Conservation (phyloP, 2,797 vertebrate species). For the Pelochelys cantorii region DNA sequence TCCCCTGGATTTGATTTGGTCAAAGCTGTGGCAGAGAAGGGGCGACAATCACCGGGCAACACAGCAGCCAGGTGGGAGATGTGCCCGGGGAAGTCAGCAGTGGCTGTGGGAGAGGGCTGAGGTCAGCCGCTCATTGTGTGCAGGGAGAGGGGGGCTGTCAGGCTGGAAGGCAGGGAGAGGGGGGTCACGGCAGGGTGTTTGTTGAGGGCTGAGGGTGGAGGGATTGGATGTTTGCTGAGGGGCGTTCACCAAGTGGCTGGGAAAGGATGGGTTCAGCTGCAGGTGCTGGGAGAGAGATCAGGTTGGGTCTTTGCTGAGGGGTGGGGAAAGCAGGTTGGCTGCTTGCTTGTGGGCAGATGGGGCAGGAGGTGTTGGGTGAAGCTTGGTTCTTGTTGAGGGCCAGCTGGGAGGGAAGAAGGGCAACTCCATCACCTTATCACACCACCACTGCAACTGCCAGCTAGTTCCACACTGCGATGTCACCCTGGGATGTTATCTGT, state of each 20-base stretch:
- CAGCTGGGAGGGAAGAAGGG: not conserved
- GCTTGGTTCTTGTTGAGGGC: not conserved
- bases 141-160: not conserved
- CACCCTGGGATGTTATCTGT: rapidly evolving
- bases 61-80: not conserved
- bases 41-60: conserved; percentile 54
- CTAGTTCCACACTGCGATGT: not conserved
- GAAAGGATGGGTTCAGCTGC: not conserved
- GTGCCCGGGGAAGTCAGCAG: not conserved
- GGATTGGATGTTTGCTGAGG: not conserved
- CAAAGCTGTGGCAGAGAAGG: conserved; percentile 34
- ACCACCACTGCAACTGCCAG: not conserved
- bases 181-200: not conserved
- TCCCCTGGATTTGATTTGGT: conserved; percentile 34
- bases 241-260: not conserved
- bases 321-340: not conserved
- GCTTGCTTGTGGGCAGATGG: not conserved
- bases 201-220: not conserved
- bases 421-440: no score
- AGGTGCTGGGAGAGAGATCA: no score
- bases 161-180: not conserved
- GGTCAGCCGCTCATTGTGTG: rapidly evolving
- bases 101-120: not conserved
- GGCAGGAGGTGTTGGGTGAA: not conserved
- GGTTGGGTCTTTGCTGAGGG: not conserved